phyloP scores from a whole-genome alignment of 2,888 invertebrate species.

The Stenichneumon culpator region DNA sequence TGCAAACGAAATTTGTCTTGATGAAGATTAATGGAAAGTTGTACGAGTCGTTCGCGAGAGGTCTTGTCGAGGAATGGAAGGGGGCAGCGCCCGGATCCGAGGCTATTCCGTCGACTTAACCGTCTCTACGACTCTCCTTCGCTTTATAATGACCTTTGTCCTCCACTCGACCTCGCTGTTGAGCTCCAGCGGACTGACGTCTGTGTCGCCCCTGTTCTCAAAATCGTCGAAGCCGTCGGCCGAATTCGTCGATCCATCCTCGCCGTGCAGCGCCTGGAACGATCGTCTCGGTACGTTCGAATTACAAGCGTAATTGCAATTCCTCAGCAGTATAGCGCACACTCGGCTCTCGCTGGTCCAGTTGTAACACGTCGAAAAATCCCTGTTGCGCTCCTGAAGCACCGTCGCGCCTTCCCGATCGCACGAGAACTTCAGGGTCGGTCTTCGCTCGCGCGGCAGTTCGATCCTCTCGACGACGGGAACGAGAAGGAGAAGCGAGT shows the following conservation, averaged over 20 bases:
- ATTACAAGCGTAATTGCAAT: constrained; percentile 90
- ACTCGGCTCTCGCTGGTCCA: constrained; percentile 85
- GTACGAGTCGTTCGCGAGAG: neutral
- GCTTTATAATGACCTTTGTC: constrained; percentile 68
- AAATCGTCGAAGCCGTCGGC: constrained; percentile 45
- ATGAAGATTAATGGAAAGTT: constrained; percentile 61
- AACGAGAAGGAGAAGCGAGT: constrained; percentile 89
- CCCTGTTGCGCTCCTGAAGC: constrained; percentile 87
- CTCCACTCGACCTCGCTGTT: constrained; percentile 65
- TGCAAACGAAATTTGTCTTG: constrained; percentile 54
- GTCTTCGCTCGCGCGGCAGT: constrained; percentile 86
- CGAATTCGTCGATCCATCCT: constrained; percentile 27
- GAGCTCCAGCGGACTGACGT: constrained; percentile 74
- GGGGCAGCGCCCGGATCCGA: constrained; percentile 33
- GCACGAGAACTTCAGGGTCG: constrained; percentile 91
- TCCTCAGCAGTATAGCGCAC: constrained; percentile 89
- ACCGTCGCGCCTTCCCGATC: constrained; percentile 90
- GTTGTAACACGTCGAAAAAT: constrained; percentile 70
- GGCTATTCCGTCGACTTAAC: constrained; percentile 36
- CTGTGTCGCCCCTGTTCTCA: constrained; percentile 80
- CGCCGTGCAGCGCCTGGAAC: constrained; percentile 25
- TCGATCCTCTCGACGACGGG: constrained; percentile 89
- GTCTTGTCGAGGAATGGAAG: neutral
- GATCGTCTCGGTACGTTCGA: constrained; percentile 66
- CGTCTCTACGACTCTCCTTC: constrained; percentile 68